A percentile compares a stretch with the other conserved stretches of the same genome.
phyloP scores from a whole-genome alignment of 1,140 invertebrate species.

The Drosophila ananassae region DNA sequence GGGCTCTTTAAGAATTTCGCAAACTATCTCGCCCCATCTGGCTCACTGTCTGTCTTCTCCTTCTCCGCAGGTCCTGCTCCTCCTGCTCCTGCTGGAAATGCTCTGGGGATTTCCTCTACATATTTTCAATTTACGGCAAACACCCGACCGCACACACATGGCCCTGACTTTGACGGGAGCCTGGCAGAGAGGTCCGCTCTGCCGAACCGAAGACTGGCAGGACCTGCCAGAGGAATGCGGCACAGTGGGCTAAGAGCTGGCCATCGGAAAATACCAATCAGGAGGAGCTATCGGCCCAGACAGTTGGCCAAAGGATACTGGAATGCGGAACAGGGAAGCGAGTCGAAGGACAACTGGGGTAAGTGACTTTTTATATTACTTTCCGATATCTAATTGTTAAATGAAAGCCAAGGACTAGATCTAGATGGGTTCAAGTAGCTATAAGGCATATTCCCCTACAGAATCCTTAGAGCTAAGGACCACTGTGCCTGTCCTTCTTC shows the following conservation, averaged over 20 bases:
- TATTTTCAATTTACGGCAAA: conserved; percentile 34
- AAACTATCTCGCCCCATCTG: not conserved
- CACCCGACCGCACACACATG: conserved; percentile 12
- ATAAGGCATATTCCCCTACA: too few relatives aligned
- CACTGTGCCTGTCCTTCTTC: not conserved
- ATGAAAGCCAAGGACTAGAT: too few relatives aligned
- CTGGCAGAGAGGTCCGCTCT: not conserved
- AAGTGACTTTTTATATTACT: not conserved
- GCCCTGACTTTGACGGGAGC: conserved; percentile 31
- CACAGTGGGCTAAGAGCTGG: conserved; percentile 7
- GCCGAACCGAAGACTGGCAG: too few relatives aligned
- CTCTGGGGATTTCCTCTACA: conserved; percentile 25
- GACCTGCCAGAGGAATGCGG: conserved; percentile 4
- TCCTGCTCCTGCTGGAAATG: not conserved
- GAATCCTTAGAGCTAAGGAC: too few relatives aligned
- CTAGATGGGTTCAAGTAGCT: too few relatives aligned
- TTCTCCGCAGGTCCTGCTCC: not conserved
- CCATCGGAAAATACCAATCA: not conserved
- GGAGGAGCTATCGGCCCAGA: not conserved
- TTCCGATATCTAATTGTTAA: too few relatives aligned
- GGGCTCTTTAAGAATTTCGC: conserved; percentile 8
- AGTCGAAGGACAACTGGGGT: not conserved
- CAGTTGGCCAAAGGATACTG: not conserved
- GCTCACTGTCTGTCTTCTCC: not conserved
- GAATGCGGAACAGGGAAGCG: not conserved